Evolutionary conservation across 2,113 vertebrate species (phyloP).

Genomic region (Anas platyrhynchos): DNA sequence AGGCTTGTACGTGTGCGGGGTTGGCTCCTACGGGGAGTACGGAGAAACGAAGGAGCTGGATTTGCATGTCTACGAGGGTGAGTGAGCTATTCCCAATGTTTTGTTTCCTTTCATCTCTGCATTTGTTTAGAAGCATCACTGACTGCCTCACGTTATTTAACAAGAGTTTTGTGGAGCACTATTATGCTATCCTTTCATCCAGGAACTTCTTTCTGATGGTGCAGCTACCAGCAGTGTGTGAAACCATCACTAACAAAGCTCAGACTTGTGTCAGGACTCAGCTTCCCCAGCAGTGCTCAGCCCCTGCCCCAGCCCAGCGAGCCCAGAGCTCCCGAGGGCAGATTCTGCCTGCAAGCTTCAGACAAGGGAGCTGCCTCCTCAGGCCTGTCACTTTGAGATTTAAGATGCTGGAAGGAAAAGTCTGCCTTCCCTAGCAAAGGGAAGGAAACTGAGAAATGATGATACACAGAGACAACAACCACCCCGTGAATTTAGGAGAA

Average conservation of each 20-base stretch:
- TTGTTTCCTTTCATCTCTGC: neutral
- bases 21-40: rapidly evolving
- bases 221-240: rapidly evolving
- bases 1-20: conserved; percentile 70
- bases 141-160: neutral
- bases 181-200: neutral
- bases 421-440: neutral
- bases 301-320: neutral
- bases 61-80: conserved; percentile 76
- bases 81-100: neutral
- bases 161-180: neutral
- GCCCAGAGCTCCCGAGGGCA: neutral
- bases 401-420: neutral
- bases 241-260: neutral
- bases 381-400: no score
- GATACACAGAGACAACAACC: neutral
- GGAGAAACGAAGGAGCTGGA: conserved; percentile 38
- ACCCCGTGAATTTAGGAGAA: neutral
- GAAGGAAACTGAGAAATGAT: neutral
- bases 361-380: neutral
- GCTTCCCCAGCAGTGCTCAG: neutral
- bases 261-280: neutral
- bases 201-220: neutral
- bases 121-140: neutral
- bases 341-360: neutral